These are phyloP conservation scores for Drosophila parvula DNA, from an alignment of 1,140 invertebrate species.

Conservation along the genomic window DNA sequence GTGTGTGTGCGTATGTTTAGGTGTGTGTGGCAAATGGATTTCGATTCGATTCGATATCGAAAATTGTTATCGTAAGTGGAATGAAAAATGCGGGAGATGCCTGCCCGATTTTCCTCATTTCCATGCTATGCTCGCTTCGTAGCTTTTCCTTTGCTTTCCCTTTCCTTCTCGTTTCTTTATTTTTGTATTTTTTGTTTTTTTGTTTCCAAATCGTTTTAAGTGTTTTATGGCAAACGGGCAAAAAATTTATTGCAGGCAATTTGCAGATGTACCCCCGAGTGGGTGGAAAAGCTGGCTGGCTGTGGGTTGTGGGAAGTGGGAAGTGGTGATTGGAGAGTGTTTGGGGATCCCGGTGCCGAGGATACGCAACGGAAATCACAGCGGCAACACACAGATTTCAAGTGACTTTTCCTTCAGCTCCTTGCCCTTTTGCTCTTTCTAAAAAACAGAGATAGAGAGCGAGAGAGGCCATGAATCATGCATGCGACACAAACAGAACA, in stretches of 20 bases:
- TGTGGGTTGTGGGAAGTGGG: neutral
- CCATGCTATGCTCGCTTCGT: slow-evolving; percentile 5
- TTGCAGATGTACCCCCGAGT: slow-evolving; percentile 64
- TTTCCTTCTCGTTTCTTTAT: neutral
- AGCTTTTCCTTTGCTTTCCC: slow-evolving; percentile 5
- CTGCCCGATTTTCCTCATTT: slow-evolving; percentile 42
- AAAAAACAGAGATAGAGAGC: slow-evolving; percentile 31
- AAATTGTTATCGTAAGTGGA: slow-evolving; percentile 68
- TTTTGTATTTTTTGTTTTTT: slow-evolving; percentile 16
- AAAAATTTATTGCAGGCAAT: slow-evolving; percentile 80
- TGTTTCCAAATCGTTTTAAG: slow-evolving; percentile 75
- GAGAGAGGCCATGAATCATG: slow-evolving; percentile 70
- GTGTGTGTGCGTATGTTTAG: neutral
- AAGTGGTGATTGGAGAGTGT: neutral
- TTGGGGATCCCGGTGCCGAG: neutral
- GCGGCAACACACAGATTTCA: slow-evolving; percentile 65
- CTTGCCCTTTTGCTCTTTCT: slow-evolving; percentile 1
- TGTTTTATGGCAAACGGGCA: slow-evolving; percentile 76
- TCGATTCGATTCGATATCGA: slow-evolving; percentile 41
- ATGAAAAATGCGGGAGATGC: slow-evolving; percentile 50
- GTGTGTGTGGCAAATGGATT: slow-evolving; percentile 52
- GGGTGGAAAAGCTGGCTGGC: slow-evolving; percentile 3
- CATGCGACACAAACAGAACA: slow-evolving; percentile 71
- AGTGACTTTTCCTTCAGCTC: slow-evolving; percentile 59
- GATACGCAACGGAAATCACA: slow-evolving; percentile 68